Base-by-base conservation (phyloP, 2,888 invertebrate species). In the Perizoma affinitatum region DNA sequence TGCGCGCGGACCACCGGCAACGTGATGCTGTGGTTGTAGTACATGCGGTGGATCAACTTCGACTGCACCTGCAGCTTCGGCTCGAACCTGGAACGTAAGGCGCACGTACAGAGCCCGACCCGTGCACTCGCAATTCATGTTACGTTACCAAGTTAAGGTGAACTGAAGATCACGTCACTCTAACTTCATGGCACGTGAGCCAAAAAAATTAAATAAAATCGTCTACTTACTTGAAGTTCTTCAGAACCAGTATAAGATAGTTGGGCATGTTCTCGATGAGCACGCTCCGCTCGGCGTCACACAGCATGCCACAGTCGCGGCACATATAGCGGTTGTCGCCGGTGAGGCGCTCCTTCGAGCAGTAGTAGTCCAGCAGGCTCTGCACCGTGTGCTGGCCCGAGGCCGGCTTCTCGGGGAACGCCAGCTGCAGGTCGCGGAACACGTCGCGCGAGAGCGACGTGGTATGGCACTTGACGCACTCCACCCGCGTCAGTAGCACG, bases 261-360 rank as follows among this genome's bases (percentile, higher is more conserved):
- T 95, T 94, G 0, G 97, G 97, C 5, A 96, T 94, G 54, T 95
- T 94, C 8, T 96, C 93, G 6, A 97, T 94, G 1, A 86, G 66
- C 0, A 90, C 88, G 57, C 84, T 85, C 33, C 87, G 74, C 78
- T 96, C 96, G 0, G 97, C 97, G 75, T 97, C 96, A 44, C 96
- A 95, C 9, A 96, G 87, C 9, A 93, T 93, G 53, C 94, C 94
- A 80, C 97, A 98, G 53, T 94, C 94, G 63, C 95, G 95, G 88
- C 97, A 98, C 67, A 94, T 94, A 82, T 97, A 98, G 45, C 84
- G 95, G 80, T 98, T 97, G 54, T 97, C 97, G 0, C 96, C 97
- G 1, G 94, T 94, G 40, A 98, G 84, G 56, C 94, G 94, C 79
- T 98, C 97, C 1, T 96, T 95, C 22, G 95, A 94, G 69, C 96